Evolutionary conservation across 2,113 vertebrate species (phyloP).

Genomic region (Probosciger aterrimus): DNA sequence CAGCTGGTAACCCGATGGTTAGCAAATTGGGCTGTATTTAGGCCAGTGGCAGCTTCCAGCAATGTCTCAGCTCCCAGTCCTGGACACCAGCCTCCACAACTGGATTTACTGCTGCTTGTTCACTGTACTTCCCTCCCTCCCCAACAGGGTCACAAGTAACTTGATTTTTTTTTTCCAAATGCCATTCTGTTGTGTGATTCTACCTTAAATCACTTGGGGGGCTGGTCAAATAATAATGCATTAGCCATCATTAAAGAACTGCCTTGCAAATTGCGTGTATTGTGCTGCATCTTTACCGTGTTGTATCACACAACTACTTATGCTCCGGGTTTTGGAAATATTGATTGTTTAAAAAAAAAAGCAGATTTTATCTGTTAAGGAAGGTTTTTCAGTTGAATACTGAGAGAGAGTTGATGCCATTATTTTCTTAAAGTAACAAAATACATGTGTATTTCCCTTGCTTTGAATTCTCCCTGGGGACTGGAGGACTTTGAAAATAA

Average conservation of each 20-base stretch:
- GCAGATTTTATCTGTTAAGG: constrained; percentile 58
- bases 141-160: neutral
- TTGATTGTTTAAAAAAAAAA: constrained; percentile 35
- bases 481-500: neutral
- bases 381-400: neutral
- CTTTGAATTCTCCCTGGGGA: constrained; percentile 42
- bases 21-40: neutral
- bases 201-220: neutral
- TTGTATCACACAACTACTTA: neutral
- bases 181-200: neutral
- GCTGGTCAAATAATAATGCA: neutral
- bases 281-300: neutral
- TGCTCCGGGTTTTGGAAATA: constrained; percentile 32
- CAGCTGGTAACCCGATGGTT: neutral
- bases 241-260: constrained; percentile 1
- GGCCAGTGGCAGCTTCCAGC: neutral
- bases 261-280: neutral
- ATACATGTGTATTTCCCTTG: neutral
- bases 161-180: neutral
- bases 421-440: constrained; percentile 56
- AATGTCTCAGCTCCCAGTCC: neutral
- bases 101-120: neutral
- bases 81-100: neutral
- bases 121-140: neutral
- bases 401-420: neutral